phyloP scores from a whole-genome alignment of 2,797 vertebrate species.

The Phyllotis vaccarum region DNA sequence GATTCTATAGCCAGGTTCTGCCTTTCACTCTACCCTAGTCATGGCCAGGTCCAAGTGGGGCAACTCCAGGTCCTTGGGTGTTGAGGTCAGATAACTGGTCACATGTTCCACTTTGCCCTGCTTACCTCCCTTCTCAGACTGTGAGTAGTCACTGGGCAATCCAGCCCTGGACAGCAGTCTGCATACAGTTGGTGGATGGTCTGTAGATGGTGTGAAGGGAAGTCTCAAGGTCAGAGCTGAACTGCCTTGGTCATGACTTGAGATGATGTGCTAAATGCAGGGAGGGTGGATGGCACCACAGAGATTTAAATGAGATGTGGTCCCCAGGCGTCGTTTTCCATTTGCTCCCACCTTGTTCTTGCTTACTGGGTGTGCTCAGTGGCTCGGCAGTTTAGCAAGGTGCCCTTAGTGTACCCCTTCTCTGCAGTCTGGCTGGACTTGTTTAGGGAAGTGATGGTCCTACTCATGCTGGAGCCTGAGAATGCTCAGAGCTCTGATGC shows the following conservation, averaged over 20 bases:
- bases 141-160: background rate
- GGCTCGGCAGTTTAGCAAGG: background rate
- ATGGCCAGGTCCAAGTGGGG: background rate
- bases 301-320: background rate
- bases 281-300: background rate
- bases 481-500: conserved; percentile 53
- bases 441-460: conserved; percentile 29
- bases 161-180: fast-evolving
- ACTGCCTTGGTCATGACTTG: background rate
- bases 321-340: background rate
- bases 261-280: background rate
- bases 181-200: background rate
- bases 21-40: background rate
- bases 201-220: background rate
- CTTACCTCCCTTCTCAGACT: background rate
- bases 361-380: background rate
- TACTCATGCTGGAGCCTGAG: conserved; percentile 16
- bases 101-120: fast-evolving
- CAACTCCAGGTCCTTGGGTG: background rate
- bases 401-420: background rate
- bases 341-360: background rate
- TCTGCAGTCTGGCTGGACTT: background rate
- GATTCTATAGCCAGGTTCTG: background rate
- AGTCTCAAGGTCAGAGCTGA: background rate
- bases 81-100: background rate